Base-by-base conservation (phyloP, 2,797 vertebrate genomes). In the Mus caroli region DNA sequence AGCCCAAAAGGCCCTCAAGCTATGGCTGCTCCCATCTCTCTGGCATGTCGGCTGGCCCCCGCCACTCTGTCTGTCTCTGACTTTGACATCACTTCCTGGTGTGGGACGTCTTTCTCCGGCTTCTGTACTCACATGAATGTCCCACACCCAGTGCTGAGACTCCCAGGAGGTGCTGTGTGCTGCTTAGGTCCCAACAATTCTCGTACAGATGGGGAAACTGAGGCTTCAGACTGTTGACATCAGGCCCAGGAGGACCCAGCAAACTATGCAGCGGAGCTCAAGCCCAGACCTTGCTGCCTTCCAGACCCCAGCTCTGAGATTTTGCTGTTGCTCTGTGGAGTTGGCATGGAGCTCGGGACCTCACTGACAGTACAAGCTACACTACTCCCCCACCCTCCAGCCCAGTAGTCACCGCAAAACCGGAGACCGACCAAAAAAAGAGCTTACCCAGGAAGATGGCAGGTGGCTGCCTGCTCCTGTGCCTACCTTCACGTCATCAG, bases 21-120 rank as follows among this genome's bases (percentile, higher is more conserved):
- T 24, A 46, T 20, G 4, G 58, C 15, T 46, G 77, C 20, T 19
- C 26, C 12, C 46, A 22, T n/a, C 19, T 40, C 2, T 40, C 62
- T 34, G 4, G n/a, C 9, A 0, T 64, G 3, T n/a, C 14, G 6
- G 1, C 43, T 14, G 40, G 43, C 34, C 37, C 52, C 37, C 0
- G 2, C 60, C 19, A 14, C 77, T 62, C n/a, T 0, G 7, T 52
- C 50, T 5, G 12, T 13, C 31, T 22, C 62, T 20, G 46, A 24
- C 34, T 52, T 82, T 9, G 14, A 34, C 1, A 0, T 26, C 73
- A 40, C 19, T 34, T 37, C 71, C 73, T 4, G 12, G 20, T 46
- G 20, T 11, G 10, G n/a, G 60, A 75, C 3, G 19, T 31, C 40
- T 54, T 78, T 92, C 92, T 50, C 77, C 6, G 28, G 54, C n/a